Conservation (phyloP, 2,113 vertebrate genomes). For the Abramis brama region DNA sequence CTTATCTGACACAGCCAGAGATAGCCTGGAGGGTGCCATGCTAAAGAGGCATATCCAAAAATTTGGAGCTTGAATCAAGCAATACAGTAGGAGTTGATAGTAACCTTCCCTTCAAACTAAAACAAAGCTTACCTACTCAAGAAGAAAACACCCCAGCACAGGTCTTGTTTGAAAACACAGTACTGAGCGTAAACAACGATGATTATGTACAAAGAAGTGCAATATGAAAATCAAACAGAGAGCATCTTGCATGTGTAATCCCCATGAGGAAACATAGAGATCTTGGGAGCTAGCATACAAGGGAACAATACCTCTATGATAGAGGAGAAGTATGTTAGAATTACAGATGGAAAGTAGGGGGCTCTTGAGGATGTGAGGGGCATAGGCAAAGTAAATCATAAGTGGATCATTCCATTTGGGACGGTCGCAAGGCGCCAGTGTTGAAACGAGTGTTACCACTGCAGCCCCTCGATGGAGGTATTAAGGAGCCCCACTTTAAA, state of each 20-base stretch:
- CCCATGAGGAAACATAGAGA: not conserved
- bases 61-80: slow-evolving; percentile 22
- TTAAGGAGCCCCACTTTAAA: slow-evolving; percentile 63
- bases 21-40: slow-evolving; percentile 24
- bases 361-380: slow-evolving; percentile 39
- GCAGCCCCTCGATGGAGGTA: slow-evolving; percentile 62
- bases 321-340: not conserved
- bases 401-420: slow-evolving; percentile 65
- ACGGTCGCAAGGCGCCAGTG: slow-evolving; percentile 52
- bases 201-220: not conserved
- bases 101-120: not conserved
- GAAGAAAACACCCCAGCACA: not conserved
- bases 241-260: not conserved
- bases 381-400: slow-evolving; percentile 59
- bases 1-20: slow-evolving; percentile 49
- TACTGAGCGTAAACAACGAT: not conserved
- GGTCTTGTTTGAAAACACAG: not conserved
- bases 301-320: not conserved
- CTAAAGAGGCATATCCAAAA: slow-evolving; percentile 25
- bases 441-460: slow-evolving; percentile 63
- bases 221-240: slow-evolving; percentile 7
- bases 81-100: not conserved
- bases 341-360: slow-evolving; percentile 14
- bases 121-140: slow-evolving; percentile 8
- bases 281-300: not conserved